Conservation (phyloP, 1,140 invertebrate species). For the Chionoecetes opilio region DNA sequence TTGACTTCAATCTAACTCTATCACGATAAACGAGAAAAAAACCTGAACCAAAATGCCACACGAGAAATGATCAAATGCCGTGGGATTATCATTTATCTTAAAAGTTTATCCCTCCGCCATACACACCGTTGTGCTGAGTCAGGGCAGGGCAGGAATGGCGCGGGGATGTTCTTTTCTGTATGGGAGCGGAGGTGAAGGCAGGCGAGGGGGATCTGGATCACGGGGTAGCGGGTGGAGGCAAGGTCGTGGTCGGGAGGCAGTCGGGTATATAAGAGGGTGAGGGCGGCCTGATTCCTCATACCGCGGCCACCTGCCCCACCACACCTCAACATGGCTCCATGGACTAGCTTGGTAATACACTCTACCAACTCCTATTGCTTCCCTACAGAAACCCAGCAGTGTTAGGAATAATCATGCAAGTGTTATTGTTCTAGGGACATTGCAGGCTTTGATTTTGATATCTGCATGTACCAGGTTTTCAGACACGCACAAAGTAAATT, state of each 20-base stretch:
- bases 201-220: conserved; percentile 48
- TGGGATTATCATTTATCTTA: neutral
- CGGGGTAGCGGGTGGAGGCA: neutral
- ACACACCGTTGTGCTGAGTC: neutral
- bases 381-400: too few relatives aligned
- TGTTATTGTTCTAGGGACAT: too few relatives aligned
- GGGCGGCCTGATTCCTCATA: conserved; percentile 13
- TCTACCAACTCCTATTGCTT: too few relatives aligned
- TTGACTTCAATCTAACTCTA: neutral
- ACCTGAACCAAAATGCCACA: neutral
- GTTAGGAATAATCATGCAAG: too few relatives aligned
- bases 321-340: conserved; percentile 54
- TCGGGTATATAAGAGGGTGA: conserved; percentile 47
- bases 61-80: neutral
- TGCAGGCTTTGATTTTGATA: too few relatives aligned
- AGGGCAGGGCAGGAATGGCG: neutral
- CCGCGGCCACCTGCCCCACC: conserved; percentile 38
- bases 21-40: neutral
- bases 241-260: conserved; percentile 36
- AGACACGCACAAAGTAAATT: too few relatives aligned
- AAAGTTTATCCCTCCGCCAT: neutral
- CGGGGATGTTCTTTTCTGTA: neutral
- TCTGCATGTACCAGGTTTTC: too few relatives aligned
- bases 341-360: conserved; percentile 67
- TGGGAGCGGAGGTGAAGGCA: conserved; percentile 6